Base-by-base conservation (phyloP, 2,797 vertebrate genomes). In the Staurois parvus region DNA sequence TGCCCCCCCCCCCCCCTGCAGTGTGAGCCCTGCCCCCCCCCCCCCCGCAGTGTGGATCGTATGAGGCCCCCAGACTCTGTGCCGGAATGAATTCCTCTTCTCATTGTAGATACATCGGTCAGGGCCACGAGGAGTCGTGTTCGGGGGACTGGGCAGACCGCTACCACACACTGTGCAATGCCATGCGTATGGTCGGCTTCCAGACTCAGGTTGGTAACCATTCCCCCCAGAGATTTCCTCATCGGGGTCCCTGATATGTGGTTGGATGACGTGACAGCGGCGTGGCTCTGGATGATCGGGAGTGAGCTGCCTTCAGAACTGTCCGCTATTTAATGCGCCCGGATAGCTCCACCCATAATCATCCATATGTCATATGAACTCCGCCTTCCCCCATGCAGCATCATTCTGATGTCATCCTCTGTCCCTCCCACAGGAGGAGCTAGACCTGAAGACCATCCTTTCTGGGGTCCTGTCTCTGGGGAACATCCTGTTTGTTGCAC, bases 101-200 rank as follows among this genome's bases (percentile, higher is more conserved):
- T 15, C 7, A 8, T 82, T 87, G 26, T 69, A 95, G 95, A 88
- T 95, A 95, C 88, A 88, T 95, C 81, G 91, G 90, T 82, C 90
- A 92, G 73, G 82, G 21, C 0, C 93, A 91, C 85, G 92, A 90
- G 64, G 88, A 90, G 15, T 84, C 88, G 19, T 91, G 87, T 87
- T 78, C 88, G 84, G 84, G 89, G 34, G 40, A 0, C 15, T 95
- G 94, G 93, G 91, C 90, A 12, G 84, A 85, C 48, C 94, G 94
- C 74, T 95, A 94, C 81, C 86, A 87, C 72, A 90, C 93, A 64
- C 88, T 95, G 87, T 92, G 91, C 88, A 95, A 95, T 83, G 94
- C 94, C n/a, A 91, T 95, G 92, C 91, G 95, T 70, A 94, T 95
- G 92, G 94, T 95, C 85, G 95, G 95, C 72, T 95, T 95, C 83